These are phyloP conservation scores for Lordiphosa collinella DNA, from an alignment of 1,140 invertebrate species.

Conservation along the genomic window DNA sequence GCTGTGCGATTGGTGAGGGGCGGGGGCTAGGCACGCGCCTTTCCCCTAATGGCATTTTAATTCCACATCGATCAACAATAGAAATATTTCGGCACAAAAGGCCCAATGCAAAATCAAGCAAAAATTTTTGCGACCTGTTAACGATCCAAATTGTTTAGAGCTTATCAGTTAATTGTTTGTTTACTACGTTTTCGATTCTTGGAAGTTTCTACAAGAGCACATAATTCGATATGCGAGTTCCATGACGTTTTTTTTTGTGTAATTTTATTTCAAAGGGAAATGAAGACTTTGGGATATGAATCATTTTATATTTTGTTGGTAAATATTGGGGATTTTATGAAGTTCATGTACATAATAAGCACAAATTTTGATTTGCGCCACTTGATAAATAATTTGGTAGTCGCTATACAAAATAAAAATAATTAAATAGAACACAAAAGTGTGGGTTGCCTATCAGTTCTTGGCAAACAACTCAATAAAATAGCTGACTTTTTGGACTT, in stretches of 20 bases:
- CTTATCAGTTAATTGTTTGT: constrained; percentile 71
- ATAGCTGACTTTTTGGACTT: constrained; percentile 27
- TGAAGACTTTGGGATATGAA: no score
- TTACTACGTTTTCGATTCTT: constrained; percentile 42
- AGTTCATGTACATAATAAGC: no score
- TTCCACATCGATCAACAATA: constrained; percentile 26
- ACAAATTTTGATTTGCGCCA: no score
- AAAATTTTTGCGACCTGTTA: constrained; percentile 10
- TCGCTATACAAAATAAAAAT: constrained; percentile 17
- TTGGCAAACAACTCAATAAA: constrained; percentile 38
- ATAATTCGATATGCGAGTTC: constrained; percentile 9
- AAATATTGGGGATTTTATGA: no score
- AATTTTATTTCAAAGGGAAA: no score
- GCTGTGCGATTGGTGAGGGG: constrained; percentile 7
- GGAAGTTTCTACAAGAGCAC: constrained; percentile 18
- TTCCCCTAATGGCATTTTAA: constrained; percentile 2
- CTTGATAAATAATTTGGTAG: no score
- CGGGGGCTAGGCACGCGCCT: constrained; percentile 23
- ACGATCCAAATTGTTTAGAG: constrained; percentile 21
- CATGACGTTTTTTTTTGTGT: no score
- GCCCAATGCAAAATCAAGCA: background rate
- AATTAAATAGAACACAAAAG: constrained; percentile 6
- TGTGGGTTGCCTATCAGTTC: constrained; percentile 39
- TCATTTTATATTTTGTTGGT: no score
- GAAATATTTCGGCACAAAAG: constrained; percentile 1